A percentile compares a stretch with the other conserved stretches of the same genome.
Evolutionary conservation across 2,113 vertebrate genomes (phyloP).

Genomic region (Perca schrenkii): DNA sequence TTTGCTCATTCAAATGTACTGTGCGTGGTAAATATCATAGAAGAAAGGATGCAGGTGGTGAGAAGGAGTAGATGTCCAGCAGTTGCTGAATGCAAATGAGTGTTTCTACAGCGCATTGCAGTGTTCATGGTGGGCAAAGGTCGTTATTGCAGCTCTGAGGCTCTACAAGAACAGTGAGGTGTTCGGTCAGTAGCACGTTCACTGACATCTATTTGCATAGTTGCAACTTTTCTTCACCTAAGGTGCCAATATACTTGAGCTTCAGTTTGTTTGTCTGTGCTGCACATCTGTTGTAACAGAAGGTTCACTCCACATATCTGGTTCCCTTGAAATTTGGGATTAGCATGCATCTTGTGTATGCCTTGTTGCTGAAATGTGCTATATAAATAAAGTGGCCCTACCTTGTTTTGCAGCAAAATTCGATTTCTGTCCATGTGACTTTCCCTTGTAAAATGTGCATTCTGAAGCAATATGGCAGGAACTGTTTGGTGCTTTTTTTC

Average conservation of each 20-base stretch:
- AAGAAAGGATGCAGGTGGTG: not conserved
- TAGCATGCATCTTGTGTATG: slow-evolving; percentile 44
- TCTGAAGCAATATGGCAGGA: slow-evolving; percentile 5
- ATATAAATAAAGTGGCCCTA: no score
- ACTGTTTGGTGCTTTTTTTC: not conserved
- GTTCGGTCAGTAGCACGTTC: not conserved
- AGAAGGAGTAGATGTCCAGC: not conserved
- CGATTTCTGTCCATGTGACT: slow-evolving; percentile 41
- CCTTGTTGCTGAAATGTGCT: no score
- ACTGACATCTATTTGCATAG: slow-evolving; percentile 44
- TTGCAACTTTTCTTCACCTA: slow-evolving; percentile 38
- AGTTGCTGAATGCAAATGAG: not conserved
- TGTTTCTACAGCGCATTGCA: no score
- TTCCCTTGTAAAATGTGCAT: slow-evolving; percentile 24
- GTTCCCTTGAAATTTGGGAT: slow-evolving; percentile 52
- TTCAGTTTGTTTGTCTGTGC: slow-evolving; percentile 40
- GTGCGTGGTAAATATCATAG: not conserved
- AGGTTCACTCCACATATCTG: slow-evolving; percentile 38
- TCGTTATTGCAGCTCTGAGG: not conserved
- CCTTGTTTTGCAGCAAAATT: slow-evolving; percentile 30
- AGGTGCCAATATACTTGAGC: slow-evolving; percentile 47
- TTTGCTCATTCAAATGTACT: slow-evolving; percentile 35
- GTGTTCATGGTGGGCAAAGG: not conserved
- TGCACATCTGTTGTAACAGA: slow-evolving; percentile 60
- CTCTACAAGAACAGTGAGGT: not conserved